Evolutionary conservation across 1,140 invertebrate species (phyloP), one percentile per base, ranked within the genome.

Genomic region (Caenorhabditis inopinata): DNA sequence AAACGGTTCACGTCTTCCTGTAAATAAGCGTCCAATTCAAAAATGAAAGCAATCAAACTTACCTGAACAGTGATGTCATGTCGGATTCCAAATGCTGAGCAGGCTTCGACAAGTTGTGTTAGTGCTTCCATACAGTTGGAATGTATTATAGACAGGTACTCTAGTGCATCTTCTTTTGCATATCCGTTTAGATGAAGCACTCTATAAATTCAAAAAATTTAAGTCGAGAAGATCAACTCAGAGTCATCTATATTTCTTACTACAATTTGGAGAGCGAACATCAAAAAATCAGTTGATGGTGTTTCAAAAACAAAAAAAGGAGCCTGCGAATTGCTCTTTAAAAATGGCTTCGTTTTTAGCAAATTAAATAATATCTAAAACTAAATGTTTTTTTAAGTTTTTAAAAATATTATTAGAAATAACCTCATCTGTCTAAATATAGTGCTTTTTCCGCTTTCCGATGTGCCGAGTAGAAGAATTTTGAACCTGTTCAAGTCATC

Each of bases 141-240:
- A 89, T 94, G 96, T 25, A 97, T 95, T 58, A 97, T 95, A 3
- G 94, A 94, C 84, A 93, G 92, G 87, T 96, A 96, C 87, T 95
- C 93, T 2, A 58, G 51, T 90, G 95, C 96, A 91, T 97, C 95
- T 89, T 96, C 95, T 89, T 92, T 92, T 42, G 93, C 94, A 88
- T 96, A 97, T 42, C 95, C 96, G 80, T 94, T 94, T 89, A 95
- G 94, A 89, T 97, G 95, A 83, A 97, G 96, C 85, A 96, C 96
- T 92, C 90, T 91, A 21, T 2, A 75, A 49, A 46, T n/a, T n/a
- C n/a, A n/a, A n/a, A n/a, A n/a, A n/a, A n/a, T n/a, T n/a, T n/a
- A n/a, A n/a, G n/a, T n/a, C n/a, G n/a, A n/a, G n/a, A n/a, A n/a
- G n/a, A n/a, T n/a, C n/a, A n/a, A n/a, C n/a, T n/a, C n/a, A n/a